Evolutionary conservation across 2,888 invertebrate species (phyloP).

Genomic region (Thymelicus sylvestris): DNA sequence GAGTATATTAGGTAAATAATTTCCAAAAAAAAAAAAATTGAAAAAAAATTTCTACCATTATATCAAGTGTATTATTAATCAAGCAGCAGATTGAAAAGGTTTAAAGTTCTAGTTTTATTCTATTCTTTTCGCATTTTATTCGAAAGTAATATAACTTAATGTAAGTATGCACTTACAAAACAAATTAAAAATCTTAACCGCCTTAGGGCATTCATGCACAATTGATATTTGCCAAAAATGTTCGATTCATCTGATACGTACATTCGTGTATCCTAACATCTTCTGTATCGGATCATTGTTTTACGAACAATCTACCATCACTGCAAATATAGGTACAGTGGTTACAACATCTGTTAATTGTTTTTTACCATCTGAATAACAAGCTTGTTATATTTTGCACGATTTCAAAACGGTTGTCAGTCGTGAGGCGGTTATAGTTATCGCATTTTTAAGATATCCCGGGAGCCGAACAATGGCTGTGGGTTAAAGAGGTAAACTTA

Average conservation of each 20-base stretch:
- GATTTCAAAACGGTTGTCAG: slow-evolving; percentile 2
- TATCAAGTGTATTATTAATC: too few relatives aligned
- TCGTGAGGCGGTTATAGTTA: not conserved
- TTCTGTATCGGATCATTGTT: slow-evolving; percentile 10
- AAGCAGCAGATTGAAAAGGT: too few relatives aligned
- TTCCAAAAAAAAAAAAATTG: too few relatives aligned
- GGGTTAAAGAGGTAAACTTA: not conserved
- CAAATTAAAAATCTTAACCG: too few relatives aligned
- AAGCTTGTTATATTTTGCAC: slow-evolving; percentile 10
- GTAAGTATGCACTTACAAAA: too few relatives aligned
- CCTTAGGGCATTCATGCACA: not conserved
- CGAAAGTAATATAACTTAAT: too few relatives aligned
- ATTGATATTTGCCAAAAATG: not conserved
- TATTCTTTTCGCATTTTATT: too few relatives aligned
- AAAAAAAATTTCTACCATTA: too few relatives aligned
- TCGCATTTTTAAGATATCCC: slow-evolving; percentile 3
- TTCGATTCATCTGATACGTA: not conserved
- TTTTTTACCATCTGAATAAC: not conserved
- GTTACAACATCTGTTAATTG: slow-evolving; percentile 4
- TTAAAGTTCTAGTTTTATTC: too few relatives aligned
- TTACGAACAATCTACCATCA: slow-evolving; percentile 3
- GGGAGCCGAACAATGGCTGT: not conserved
- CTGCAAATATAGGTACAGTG: not conserved
- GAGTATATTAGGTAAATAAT: too few relatives aligned
- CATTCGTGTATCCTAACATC: not conserved